Conservation (phyloP, 2,888 invertebrate species). For the Ophion ventricosus region DNA sequence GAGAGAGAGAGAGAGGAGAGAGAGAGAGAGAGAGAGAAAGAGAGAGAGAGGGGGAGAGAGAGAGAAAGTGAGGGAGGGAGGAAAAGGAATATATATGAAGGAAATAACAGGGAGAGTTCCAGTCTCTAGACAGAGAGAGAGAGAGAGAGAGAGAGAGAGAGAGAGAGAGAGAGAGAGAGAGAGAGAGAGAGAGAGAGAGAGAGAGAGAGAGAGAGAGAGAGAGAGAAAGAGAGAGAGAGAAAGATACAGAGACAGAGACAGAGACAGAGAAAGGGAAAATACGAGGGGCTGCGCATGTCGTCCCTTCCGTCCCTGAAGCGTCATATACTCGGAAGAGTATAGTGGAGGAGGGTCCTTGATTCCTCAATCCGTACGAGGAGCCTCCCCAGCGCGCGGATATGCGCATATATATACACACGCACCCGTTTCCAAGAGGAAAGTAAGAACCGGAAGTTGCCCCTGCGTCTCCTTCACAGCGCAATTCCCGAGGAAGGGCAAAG, state of each 20-base stretch:
- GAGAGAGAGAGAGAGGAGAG: not conserved
- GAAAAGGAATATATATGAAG: constrained; percentile 28
- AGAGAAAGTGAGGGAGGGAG: not conserved
- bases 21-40: constrained; percentile 10
- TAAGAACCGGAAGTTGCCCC: constrained; percentile 1
- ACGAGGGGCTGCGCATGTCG: constrained; percentile 4
- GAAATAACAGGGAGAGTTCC: constrained; percentile 18
- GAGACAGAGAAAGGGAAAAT: not conserved
- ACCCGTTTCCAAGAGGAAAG: constrained; percentile 29
- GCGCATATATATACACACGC: constrained; percentile 13
- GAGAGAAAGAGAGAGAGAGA: no score
- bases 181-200: not conserved
- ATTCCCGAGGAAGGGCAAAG: constrained; percentile 34
- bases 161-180: not conserved
- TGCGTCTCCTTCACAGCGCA: not conserved
- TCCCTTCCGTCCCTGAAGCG: constrained; percentile 40
- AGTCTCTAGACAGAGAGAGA: constrained; percentile 1
- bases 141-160: not conserved
- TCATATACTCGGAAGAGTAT: constrained; percentile 7
- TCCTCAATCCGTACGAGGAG: constrained; percentile 78
- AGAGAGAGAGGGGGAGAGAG: constrained; percentile 9
- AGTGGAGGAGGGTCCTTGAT: constrained; percentile 77
- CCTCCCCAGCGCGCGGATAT: constrained; percentile 64
- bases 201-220: constrained; percentile 12
- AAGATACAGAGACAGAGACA: no score